phyloP scores from a whole-genome alignment of 2,888 invertebrate species.

The Lithosia quadra region DNA sequence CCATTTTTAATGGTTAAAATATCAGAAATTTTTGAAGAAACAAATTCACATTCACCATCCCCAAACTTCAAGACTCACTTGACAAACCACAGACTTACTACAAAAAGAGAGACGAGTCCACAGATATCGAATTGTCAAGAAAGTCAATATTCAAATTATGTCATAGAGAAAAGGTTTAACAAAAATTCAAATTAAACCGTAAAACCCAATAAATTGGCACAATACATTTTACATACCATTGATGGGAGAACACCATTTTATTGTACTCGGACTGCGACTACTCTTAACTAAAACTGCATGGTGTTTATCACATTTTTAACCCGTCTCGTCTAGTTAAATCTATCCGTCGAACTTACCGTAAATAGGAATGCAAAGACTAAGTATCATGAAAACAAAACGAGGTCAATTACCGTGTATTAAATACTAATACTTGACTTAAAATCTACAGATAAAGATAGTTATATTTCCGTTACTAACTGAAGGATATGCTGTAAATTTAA shows the following conservation, averaged over 20 bases:
- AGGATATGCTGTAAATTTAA: background rate
- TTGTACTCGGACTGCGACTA: no score
- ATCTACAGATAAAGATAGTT: background rate
- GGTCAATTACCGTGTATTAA: background rate
- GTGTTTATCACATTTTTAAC: no score
- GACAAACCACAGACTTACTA: background rate
- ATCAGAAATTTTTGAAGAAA: background rate
- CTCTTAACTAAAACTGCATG: no score
- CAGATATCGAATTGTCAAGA: no score
- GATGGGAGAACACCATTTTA: no score
- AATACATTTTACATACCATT: no score
- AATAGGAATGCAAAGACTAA: background rate
- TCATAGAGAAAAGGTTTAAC: no score
- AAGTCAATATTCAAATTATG: no score
- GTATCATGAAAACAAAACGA: background rate
- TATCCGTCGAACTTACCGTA: background rate
- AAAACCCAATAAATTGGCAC: no score
- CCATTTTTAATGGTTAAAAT: slow-evolving; percentile 30
- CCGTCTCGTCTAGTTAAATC: background rate
- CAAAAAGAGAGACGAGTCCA: no score
- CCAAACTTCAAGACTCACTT: background rate
- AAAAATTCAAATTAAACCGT: no score
- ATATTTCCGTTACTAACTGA: slow-evolving; percentile 3
- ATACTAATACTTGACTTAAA: background rate
- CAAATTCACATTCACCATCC: background rate